Conservation (phyloP, 2,797 vertebrate species). For the Ispidina lecontei region DNA sequence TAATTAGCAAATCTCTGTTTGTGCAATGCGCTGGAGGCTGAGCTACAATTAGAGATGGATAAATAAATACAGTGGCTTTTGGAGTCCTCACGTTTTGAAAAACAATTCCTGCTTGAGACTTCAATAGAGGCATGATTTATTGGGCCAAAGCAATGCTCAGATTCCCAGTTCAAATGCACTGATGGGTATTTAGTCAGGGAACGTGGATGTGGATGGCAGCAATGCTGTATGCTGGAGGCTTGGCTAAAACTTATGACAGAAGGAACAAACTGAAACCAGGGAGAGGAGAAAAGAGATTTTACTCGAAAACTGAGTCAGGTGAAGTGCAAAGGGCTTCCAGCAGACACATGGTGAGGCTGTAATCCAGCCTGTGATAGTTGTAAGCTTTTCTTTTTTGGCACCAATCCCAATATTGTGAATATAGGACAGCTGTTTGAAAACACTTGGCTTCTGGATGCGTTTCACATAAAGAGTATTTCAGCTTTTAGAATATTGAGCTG, state of each 20-base stretch:
- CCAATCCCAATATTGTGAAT: background rate
- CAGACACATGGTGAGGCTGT: background rate
- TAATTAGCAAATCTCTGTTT: constrained; percentile 38
- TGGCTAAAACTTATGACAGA: background rate
- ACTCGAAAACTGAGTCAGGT: background rate
- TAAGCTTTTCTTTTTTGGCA: background rate
- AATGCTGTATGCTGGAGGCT: background rate
- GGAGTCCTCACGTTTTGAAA: background rate
- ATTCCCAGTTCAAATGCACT: background rate
- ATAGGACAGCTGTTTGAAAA: background rate
- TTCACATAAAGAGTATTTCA: background rate
- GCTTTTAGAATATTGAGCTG: background rate
- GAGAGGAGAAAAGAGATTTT: background rate
- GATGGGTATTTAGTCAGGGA: background rate
- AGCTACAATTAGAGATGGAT: background rate
- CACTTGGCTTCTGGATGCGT: background rate
- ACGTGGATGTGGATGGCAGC: accelerated
- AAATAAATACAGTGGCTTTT: background rate
- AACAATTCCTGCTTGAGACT: background rate
- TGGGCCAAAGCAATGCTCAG: background rate
- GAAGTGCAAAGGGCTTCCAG: background rate
- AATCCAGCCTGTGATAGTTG: background rate
- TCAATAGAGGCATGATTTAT: background rate
- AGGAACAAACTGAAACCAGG: background rate
- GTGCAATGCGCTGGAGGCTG: background rate